A percentile compares a stretch with the other conserved stretches of the same genome.
Conservation (phyloP, 2,888 invertebrate species). For the Tachina lurida region DNA sequence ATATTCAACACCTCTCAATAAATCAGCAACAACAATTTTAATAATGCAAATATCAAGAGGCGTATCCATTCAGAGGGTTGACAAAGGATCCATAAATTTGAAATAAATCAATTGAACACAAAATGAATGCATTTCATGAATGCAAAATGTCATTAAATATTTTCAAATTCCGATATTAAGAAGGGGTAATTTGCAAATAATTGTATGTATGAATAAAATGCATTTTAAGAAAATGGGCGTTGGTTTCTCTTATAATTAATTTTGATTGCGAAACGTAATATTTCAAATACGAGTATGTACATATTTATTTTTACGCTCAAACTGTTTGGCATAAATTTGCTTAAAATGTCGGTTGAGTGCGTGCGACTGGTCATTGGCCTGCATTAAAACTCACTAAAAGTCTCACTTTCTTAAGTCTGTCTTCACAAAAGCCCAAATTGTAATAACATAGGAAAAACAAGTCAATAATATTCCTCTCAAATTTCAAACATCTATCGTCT, state of each 20-base stretch:
- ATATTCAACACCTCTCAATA: constrained; percentile 69
- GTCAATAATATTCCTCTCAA: too few relatives aligned
- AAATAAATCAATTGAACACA: constrained; percentile 64
- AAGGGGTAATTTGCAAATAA: constrained; percentile 17
- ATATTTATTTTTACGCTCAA: not conserved
- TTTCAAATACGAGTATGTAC: not conserved
- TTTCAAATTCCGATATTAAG: not conserved
- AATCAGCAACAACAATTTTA: constrained; percentile 55
- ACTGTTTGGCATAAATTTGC: too few relatives aligned
- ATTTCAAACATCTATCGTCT: too few relatives aligned
- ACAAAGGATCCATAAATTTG: constrained; percentile 56
- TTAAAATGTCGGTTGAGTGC: too few relatives aligned
- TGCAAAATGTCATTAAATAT: constrained; percentile 26
- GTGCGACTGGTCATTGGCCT: too few relatives aligned
- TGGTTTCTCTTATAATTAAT: not conserved
- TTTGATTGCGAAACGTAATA: not conserved
- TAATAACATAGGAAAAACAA: too few relatives aligned
- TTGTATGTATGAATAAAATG: constrained; percentile 10
- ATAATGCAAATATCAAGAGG: constrained; percentile 70
- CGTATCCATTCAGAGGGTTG: constrained; percentile 48
- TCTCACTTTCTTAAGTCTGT: too few relatives aligned
- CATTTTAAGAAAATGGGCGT: constrained; percentile 9
- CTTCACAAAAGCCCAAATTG: too few relatives aligned
- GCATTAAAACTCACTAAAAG: too few relatives aligned
- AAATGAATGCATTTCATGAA: constrained; percentile 42